Evolutionary conservation across 2,888 invertebrate genomes (phyloP), one percentile per base, ranked within the genome.

Genomic region (Drosophila mimica): DNA sequence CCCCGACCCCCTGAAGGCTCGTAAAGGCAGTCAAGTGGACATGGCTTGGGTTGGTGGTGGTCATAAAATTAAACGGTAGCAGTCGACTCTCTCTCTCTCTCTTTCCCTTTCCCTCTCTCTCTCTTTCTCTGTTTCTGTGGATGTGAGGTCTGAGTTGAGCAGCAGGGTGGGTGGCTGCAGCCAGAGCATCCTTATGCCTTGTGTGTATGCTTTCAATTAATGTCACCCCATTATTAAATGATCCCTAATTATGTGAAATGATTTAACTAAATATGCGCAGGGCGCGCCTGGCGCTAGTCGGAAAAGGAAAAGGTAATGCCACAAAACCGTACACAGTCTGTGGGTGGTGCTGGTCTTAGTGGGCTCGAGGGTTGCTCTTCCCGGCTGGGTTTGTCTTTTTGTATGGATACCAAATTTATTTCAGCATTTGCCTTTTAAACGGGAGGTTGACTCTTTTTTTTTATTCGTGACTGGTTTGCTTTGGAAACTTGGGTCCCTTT

Each of bases 221-320:
- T 93, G 92, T 93, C 93, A 93, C 93, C 93, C 93, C 91, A 93
- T 93, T 93, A 92, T 91, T 91, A 92, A 93, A 92, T 92, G 92
- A 93, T 92, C 91, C 93, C 92, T 93, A 93, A 93, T 93, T 93
- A 93, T 92, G 92, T 92, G 91, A 92, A 92, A 92, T 91, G 92
- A 92, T 92, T 92, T 91, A 89, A 91, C 89, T 88, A 90, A 86
- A 88, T 88, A 87, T 82, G 89, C 87, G 74, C 75, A 59, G 65
- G 68, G 28, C 69, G 68, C 69, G 79, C 70, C 74, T 72, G 82
- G 59, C 73, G 53, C 69, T 68, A 58, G 66, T 13, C 62, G 60
- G 68, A 70, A 85, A 87, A 81, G 60, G 68, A 70, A 85, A 87
- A 81, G 78, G 71, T 74, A 77, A 81, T 76, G 77, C 89, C 76